phyloP scores from a whole-genome alignment of 2,888 invertebrate species.

The Cephus spinipes region DNA sequence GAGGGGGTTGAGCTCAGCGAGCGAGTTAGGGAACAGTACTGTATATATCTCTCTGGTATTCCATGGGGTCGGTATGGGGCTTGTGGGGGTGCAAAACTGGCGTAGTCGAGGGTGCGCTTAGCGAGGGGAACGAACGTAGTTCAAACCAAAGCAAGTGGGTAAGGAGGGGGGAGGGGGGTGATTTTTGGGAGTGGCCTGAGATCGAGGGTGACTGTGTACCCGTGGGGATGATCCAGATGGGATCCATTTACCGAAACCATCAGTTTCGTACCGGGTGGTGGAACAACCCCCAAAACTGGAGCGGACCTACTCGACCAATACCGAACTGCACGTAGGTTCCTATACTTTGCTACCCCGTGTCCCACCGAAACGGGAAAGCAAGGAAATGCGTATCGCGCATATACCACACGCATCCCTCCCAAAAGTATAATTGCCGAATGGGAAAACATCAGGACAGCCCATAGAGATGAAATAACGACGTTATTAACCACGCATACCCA shows the following conservation, averaged over 20 bases:
- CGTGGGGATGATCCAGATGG: neutral
- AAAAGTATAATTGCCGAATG: neutral
- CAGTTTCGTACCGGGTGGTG: neutral
- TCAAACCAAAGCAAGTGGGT: neutral
- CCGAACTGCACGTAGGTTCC: neutral
- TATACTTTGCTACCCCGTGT: neutral
- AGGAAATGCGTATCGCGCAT: conserved; percentile 1
- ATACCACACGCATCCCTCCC: neutral
- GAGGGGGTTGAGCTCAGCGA: conserved; percentile 35
- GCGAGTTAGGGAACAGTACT: conserved; percentile 43
- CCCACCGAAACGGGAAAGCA: neutral
- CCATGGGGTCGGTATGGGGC: conserved; percentile 36
- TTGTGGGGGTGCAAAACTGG: conserved; percentile 43
- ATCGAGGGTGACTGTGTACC: neutral
- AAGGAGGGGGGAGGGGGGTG: neutral
- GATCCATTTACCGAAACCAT: neutral
- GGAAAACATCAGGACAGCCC: neutral
- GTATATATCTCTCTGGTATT: conserved; percentile 28
- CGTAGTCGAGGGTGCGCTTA: conserved; percentile 36
- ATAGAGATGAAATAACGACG: no score
- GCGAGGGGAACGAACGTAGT: conserved; percentile 38
- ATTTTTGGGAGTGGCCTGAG: neutral
- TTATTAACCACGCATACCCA: no score
- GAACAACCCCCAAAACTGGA: neutral
- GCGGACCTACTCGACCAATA: neutral